These are phyloP conservation scores for Drosophila setifemur DNA, from an alignment of 1,140 invertebrate genomes.

Conservation along the genomic window DNA sequence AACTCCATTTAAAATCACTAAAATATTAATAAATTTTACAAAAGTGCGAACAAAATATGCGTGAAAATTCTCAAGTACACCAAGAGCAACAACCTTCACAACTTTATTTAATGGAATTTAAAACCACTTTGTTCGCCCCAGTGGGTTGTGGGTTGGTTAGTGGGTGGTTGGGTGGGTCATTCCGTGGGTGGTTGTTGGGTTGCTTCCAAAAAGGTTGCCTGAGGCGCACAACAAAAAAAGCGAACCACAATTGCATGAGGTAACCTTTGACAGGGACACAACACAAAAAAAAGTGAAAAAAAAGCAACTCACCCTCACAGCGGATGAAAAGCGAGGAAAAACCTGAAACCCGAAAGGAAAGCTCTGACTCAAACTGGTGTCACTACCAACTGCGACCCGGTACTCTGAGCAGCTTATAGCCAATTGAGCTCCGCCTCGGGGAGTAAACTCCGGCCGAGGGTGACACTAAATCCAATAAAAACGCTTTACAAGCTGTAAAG, in stretches of 20 bases:
- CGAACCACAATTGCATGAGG: conserved; percentile 73
- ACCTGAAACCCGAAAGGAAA: conserved; percentile 49
- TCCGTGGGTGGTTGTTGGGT: conserved; percentile 19
- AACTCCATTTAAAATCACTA: conserved; percentile 80
- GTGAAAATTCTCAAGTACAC: conserved; percentile 73
- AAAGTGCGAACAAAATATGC: conserved; percentile 80
- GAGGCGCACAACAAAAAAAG: conserved; percentile 38
- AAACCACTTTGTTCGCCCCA: conserved; percentile 71
- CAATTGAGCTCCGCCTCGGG: conserved; percentile 61
- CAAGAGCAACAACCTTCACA: conserved; percentile 68
- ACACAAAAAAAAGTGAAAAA: conserved; percentile 12
- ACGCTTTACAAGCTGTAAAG: conserved; percentile 79
- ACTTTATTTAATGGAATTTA: conserved; percentile 82
- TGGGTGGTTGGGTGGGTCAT: conserved; percentile 13
- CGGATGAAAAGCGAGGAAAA: conserved; percentile 24
- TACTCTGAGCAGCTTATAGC: conserved; percentile 67
- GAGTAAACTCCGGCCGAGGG: conserved; percentile 1
- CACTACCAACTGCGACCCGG: conserved; percentile 70
- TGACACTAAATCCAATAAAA: conserved; percentile 76
- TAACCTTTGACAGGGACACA: conserved; percentile 66
- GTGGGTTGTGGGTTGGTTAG: conserved; percentile 45
- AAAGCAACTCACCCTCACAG: conserved; percentile 21
- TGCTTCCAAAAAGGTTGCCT: conserved; percentile 56
- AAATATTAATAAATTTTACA: conserved; percentile 81
- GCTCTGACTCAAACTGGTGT: conserved; percentile 64